Conservation (phyloP, 1,140 invertebrate genomes). For the Antheraea pernyi region DNA sequence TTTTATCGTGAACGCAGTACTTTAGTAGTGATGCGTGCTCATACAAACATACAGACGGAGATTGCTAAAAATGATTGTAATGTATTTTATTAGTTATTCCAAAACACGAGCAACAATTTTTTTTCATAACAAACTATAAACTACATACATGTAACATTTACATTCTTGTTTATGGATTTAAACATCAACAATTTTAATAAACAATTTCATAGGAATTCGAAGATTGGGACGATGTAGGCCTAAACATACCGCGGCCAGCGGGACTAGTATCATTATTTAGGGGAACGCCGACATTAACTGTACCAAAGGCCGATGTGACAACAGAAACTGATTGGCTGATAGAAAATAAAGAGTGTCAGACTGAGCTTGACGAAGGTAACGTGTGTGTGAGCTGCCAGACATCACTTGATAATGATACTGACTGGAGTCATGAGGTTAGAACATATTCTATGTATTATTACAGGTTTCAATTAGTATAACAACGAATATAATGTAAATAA, state of each 20-base stretch:
- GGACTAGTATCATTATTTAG: slow-evolving; percentile 89
- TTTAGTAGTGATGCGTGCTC: too few relatives aligned
- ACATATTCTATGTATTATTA: neutral
- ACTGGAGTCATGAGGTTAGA: slow-evolving; percentile 71
- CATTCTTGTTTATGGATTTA: too few relatives aligned
- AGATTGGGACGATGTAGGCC: slow-evolving; percentile 95
- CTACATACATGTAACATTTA: too few relatives aligned
- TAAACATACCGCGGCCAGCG: slow-evolving; percentile 91
- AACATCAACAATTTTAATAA: neutral
- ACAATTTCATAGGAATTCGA: slow-evolving; percentile 88
- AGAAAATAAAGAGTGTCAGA: slow-evolving; percentile 60
- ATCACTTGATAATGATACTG: slow-evolving; percentile 51
- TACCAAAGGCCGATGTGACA: slow-evolving; percentile 47
- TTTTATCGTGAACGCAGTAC: too few relatives aligned
- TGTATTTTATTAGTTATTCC: too few relatives aligned
- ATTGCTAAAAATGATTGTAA: too few relatives aligned
- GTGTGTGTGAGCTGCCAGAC: slow-evolving; percentile 66
- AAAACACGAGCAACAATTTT: too few relatives aligned
- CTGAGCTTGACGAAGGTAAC: slow-evolving; percentile 61
- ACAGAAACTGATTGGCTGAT: slow-evolving; percentile 39
- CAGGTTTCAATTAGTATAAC: too few relatives aligned
- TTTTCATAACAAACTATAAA: too few relatives aligned
- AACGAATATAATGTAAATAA: too few relatives aligned
- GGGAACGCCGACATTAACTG: slow-evolving; percentile 70
- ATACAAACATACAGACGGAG: too few relatives aligned